Conservation (phyloP, 2,113 vertebrate species). For the Grammomys surdaster region DNA sequence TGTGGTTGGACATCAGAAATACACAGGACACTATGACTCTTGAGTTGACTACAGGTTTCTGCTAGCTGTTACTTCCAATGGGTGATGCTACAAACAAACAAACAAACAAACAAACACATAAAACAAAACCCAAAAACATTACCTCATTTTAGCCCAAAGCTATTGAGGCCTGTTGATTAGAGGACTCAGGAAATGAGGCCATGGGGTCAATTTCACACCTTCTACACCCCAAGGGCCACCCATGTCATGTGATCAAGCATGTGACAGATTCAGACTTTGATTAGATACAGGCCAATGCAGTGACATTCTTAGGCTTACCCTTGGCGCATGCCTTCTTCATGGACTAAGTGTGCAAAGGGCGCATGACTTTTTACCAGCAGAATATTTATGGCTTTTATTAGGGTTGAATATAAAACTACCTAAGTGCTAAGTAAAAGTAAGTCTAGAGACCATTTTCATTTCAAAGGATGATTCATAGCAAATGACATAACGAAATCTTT, state of each 20-base stretch:
- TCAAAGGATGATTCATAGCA: not conserved
- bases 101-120: no score
- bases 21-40: not conserved
- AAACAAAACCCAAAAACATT: not conserved
- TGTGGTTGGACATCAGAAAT: not conserved
- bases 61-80: not conserved
- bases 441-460: constrained; percentile 49
- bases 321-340: not conserved
- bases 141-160: not conserved
- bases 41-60: not conserved
- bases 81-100: not conserved
- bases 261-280: not conserved
- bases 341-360: not conserved
- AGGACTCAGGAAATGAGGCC: not conserved
- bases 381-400: not conserved
- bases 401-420: not conserved
- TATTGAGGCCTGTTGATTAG: not conserved
- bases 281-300: not conserved
- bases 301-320: not conserved
- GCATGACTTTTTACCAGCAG: not conserved
- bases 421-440: not conserved
- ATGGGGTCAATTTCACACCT: not conserved
- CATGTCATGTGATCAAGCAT: not conserved
- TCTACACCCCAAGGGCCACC: not conserved
- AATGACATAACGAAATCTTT: not conserved